These are phyloP conservation scores for Gastracanthus pulcherrimus DNA, from an alignment of 2,888 invertebrate species.

Conservation along the genomic window DNA sequence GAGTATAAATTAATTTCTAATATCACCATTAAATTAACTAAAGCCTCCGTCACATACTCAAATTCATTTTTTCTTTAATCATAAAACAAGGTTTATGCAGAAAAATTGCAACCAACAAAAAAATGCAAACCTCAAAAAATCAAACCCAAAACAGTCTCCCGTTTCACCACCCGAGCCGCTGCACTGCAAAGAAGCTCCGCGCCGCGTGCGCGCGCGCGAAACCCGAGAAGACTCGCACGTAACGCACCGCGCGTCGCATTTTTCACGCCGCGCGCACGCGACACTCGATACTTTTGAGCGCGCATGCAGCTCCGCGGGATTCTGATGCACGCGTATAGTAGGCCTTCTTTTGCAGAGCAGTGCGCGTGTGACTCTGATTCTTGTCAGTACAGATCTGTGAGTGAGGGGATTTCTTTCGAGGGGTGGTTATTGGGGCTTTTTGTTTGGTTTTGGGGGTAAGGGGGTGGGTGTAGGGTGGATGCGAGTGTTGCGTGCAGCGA, in stretches of 20 bases:
- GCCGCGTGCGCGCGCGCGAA: not conserved
- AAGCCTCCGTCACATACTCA: too few relatives aligned
- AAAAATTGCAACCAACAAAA: not conserved
- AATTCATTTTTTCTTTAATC: too few relatives aligned
- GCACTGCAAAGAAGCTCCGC: not conserved
- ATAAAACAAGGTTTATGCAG: not conserved
- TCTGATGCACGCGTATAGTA: too few relatives aligned
- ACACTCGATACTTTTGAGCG: constrained; percentile 36
- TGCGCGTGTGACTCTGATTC: constrained; percentile 26
- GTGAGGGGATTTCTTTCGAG: not conserved
- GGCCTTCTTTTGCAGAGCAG: not conserved
- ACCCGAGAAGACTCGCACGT: constrained; percentile 27
- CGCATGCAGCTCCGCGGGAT: not conserved
- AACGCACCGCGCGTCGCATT: constrained; percentile 14
- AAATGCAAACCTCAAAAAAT: not conserved
- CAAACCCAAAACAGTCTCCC: not conserved
- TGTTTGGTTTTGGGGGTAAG: not conserved
- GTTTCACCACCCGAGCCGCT: not conserved
- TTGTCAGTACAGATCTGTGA: not conserved
- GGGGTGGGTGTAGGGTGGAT: not conserved
- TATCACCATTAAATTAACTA: too few relatives aligned
- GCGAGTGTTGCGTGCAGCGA: not conserved
- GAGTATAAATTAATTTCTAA: too few relatives aligned
- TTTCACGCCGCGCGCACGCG: constrained; percentile 9
- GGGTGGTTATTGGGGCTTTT: too few relatives aligned